Base-by-base conservation (phyloP, 1,140 invertebrate genomes). In the Diuraphis noxia region DNA sequence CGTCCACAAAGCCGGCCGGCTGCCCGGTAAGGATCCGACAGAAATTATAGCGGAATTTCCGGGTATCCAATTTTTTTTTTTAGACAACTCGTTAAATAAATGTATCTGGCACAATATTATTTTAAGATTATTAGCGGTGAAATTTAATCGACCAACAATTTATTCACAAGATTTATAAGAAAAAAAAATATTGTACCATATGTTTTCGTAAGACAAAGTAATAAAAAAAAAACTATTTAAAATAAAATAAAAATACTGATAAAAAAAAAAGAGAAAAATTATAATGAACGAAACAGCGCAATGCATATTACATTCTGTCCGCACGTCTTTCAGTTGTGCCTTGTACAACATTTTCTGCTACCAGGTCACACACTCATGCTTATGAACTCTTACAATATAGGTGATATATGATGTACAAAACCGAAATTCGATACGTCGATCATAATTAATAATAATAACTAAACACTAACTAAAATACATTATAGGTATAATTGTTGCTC, bases 281-380 rank as follows among this genome's bases (percentile, higher is more conserved):
- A n/a, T 43, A 34, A 84, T 84, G 36, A 30, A 46, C 40, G 41
- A 41, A 0, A 25, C 38, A 41, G 3, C 38, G 13, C 34, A 7
- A 19, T 8, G 17, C 19, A 77, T 79, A 72, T 72, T n/a, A 34
- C 34, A 72, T 36, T 81, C 36, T 2, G 36, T 79, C 72, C 17
- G 79, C 36, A 21, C 36, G 79, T 81, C 36, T 40, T 41, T 40
- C 38, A n/a, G 84, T 49, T 86, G 84, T 43, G 49, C 84, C 43
- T 49, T 86, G 84, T 43, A 86, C 84, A 86, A 86, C 84, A 13
- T 63, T 63, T 86, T 86, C 10, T 49, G 84, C 84, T 36, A 86
- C 43, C 84, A 40, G 30, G 43, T 49, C 84, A 36, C n/a, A 34
- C 72, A 77, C 56, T 63, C 30, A 34, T 41, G 9, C 82, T n/a